Base-by-base conservation (phyloP, 37 sponge, comb jelly and placozoan genomes). In the Agelas oroides region DNA sequence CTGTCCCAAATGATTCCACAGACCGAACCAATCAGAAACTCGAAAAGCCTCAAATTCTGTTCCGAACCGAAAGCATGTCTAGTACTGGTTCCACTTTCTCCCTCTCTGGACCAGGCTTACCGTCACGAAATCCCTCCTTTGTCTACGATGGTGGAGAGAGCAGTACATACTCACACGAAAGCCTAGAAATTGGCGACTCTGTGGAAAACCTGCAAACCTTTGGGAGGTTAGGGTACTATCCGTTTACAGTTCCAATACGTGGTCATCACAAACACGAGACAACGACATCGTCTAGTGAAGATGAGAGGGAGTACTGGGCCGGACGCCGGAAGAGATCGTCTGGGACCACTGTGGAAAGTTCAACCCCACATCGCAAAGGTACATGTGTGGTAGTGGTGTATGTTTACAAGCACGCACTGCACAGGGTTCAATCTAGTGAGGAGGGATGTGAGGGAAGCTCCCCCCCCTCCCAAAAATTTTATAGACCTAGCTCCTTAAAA, bases 101-200 rank as follows among this genome's bases (percentile, higher is more conserved):
- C 32, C 31, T 54, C 30, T 71, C 41, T 23, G 53, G 36, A 21
- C 65, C 78, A 62, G 37, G 63, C 61, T 71, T 87, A 14, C 70
- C 79, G 25, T 80, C 73, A 2, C 40, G 74, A 11, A 70, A 52
- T 33, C 77, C 41, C 34, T 73, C 88, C 56, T 75, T 80, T 70
- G 32, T 56, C 75, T 73, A 88, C 70, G 76, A 60, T 16, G 89
- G 89, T 1, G 62, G 83, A 19, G 82, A 82, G 70, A 88, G 89
- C 78, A 56, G 40, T 53, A 70, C 89, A 8, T 76, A 88, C 63
- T 88, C 88, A 18, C 64, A 72, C 62, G 77, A 75, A 53, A 82
- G 83, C 52, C 5, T 82, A 24, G 88, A 81, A 59, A 82, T 88
- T n/a, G 86, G 72, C 24, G 77, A 76, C 66, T 79, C 80, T 5